Evolutionary conservation across 1,140 invertebrate genomes (phyloP).

Genomic region (Habropoda laboriosa): DNA sequence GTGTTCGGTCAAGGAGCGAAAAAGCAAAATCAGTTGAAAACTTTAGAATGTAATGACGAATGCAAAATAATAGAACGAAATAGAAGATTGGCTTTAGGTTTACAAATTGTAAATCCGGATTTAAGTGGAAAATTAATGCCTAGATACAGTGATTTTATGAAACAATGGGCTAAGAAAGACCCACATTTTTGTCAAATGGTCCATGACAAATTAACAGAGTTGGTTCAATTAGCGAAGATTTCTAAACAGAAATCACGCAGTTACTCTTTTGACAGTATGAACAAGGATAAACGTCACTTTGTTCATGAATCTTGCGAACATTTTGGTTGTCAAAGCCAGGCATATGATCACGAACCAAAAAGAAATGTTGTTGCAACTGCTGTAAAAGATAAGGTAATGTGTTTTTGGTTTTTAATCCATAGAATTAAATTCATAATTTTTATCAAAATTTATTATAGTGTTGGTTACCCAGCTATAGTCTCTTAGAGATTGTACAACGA

Average conservation of each 20-base stretch:
- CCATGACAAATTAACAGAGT: conserved; percentile 91
- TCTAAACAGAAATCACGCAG: conserved; percentile 93
- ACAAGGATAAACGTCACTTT: conserved; percentile 92
- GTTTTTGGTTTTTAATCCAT: neutral
- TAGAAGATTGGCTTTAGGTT: conserved; percentile 91
- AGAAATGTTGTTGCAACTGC: conserved; percentile 97
- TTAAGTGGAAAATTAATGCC: conserved; percentile 89
- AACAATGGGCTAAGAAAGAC: conserved; percentile 92
- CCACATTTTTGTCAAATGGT: conserved; percentile 90
- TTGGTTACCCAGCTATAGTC: conserved; percentile 92
- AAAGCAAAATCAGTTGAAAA: conserved; percentile 81
- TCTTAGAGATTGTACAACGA: conserved; percentile 89
- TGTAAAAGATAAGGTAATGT: conserved; percentile 87
- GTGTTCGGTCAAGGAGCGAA: conserved; percentile 82
- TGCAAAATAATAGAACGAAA: conserved; percentile 94
- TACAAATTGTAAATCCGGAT: conserved; percentile 96
- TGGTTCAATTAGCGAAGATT: conserved; percentile 94
- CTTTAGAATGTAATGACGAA: conserved; percentile 95
- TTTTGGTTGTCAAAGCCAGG: conserved; percentile 96
- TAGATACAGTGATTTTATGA: conserved; percentile 93
- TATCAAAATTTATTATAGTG: conserved; percentile 82
- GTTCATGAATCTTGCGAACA: conserved; percentile 97
- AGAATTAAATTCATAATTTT: neutral
- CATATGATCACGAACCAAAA: conserved; percentile 97
- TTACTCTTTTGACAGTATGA: conserved; percentile 96